Conservation (phyloP, 2,113 vertebrate genomes). For the Dasypus novemcinctus region DNA sequence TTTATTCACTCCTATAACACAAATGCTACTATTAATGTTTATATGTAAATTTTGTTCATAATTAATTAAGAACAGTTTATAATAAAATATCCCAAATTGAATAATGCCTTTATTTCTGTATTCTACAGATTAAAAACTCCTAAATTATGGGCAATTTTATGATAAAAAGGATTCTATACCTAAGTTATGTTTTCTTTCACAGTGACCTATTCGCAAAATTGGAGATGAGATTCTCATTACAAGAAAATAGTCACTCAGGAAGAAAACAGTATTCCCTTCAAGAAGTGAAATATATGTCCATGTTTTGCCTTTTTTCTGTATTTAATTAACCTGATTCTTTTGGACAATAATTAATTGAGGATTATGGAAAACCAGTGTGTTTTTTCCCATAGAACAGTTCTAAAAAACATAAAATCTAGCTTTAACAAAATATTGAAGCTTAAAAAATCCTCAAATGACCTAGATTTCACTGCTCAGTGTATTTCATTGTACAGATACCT, state of each 20-base stretch:
- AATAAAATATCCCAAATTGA: not conserved
- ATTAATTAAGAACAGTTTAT: not conserved
- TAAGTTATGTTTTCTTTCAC: not conserved
- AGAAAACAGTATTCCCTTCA: not conserved
- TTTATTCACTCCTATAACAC: not conserved
- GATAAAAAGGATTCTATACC: not conserved
- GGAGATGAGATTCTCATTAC: not conserved
- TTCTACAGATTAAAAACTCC: not conserved
- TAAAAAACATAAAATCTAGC: not conserved
- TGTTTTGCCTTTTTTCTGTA: rapidly evolving
- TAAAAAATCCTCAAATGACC: not conserved
- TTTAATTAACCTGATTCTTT: not conserved
- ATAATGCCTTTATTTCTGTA: not conserved
- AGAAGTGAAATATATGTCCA: not conserved
- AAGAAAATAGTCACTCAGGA: not conserved
- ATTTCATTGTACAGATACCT: not conserved
- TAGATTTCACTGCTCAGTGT: not conserved
- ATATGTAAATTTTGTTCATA: not conserved
- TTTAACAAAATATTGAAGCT: not conserved
- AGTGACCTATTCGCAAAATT: not conserved
- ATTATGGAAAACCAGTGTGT: not conserved
- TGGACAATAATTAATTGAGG: not conserved
- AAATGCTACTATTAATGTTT: not conserved
- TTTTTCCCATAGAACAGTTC: not conserved
- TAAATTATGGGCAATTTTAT: not conserved